Conservation (phyloP, 2,888 invertebrate genomes). For the Agapostemon virescens region DNA sequence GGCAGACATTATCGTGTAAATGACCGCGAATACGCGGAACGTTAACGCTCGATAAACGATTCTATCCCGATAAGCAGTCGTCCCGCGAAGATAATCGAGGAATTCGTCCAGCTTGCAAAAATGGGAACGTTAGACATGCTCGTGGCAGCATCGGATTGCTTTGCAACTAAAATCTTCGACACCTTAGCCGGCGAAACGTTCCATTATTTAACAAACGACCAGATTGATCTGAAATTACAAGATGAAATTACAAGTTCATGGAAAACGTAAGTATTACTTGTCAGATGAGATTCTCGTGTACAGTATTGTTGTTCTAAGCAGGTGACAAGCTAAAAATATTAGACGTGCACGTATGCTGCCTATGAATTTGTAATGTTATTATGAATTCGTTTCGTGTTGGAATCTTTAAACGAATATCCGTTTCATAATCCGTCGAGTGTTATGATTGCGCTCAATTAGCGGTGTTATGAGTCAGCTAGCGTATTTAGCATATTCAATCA, state of each 20-base stretch:
- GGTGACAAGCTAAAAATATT: not conserved
- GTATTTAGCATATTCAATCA: slow-evolving; percentile 36
- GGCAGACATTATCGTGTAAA: slow-evolving; percentile 43
- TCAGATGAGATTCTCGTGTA: not conserved
- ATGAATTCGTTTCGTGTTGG: slow-evolving; percentile 8
- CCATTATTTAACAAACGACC: not conserved
- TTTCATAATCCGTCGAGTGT: slow-evolving; percentile 35
- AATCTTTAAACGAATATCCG: slow-evolving; percentile 10
- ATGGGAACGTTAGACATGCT: not conserved
- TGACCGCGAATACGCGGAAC: slow-evolving; percentile 35
- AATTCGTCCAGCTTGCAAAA: slow-evolving; percentile 17
- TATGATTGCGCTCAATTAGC: slow-evolving; percentile 42
- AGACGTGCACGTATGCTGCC: not conserved
- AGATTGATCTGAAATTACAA: not conserved
- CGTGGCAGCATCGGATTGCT: not conserved
- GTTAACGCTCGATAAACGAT: slow-evolving; percentile 37
- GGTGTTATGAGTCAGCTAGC: slow-evolving; percentile 42
- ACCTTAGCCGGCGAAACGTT: not conserved
- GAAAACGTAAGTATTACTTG: not conserved
- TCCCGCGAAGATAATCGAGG: slow-evolving; percentile 47
- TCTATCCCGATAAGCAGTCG: slow-evolving; percentile 44
- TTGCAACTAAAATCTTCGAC: not conserved
- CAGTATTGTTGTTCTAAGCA: too few species aligned
- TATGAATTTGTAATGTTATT: not conserved
- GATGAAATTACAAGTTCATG: not conserved